A percentile compares a stretch with the other conserved stretches of the same genome.
Conservation (phyloP, 2,113 vertebrate genomes). For the Abramis brama region DNA sequence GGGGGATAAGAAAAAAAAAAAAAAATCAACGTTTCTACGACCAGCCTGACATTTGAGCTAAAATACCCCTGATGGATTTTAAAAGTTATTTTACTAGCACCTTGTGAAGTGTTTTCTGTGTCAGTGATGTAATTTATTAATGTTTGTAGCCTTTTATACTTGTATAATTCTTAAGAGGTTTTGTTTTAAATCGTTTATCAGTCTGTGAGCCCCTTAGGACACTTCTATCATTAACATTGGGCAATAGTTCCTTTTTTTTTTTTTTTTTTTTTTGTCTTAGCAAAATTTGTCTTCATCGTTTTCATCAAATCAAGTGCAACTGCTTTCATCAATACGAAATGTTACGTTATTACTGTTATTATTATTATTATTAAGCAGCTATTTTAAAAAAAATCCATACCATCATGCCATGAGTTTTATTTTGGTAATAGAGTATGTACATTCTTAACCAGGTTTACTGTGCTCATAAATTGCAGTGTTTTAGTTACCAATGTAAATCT, state of each 20-base stretch:
- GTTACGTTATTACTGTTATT: constrained; percentile 63
- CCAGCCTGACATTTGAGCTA: constrained; percentile 92
- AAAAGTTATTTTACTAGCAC: constrained; percentile 96
- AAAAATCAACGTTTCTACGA: constrained; percentile 76
- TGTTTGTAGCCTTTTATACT: constrained; percentile 99
- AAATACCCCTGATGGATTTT: constrained; percentile 87
- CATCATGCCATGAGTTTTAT: constrained; percentile 78
- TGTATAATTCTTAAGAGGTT: constrained; percentile 98
- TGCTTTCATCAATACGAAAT: constrained; percentile 70
- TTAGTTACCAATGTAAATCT: constrained; percentile 89
- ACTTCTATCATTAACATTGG: constrained; percentile 69
- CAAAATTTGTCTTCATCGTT: constrained; percentile 61
- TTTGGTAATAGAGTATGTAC: constrained; percentile 84
- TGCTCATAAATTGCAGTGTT: constrained; percentile 86
- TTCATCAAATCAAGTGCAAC: constrained; percentile 62
- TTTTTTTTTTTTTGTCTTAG: constrained; percentile 49
- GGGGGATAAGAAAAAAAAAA: constrained; percentile 63
- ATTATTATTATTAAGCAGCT: constrained; percentile 76
- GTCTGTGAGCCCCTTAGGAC: constrained; percentile 76
- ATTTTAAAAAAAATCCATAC: constrained; percentile 73
- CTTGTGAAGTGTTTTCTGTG: constrained; percentile 99
- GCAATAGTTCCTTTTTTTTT: constrained; percentile 56
- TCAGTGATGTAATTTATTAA: constrained; percentile 99
- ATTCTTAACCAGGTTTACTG: constrained; percentile 89
- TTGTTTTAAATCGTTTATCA: constrained; percentile 91